Base-by-base conservation (phyloP, 2,888 invertebrate genomes). In the Prosapia bicincta region DNA sequence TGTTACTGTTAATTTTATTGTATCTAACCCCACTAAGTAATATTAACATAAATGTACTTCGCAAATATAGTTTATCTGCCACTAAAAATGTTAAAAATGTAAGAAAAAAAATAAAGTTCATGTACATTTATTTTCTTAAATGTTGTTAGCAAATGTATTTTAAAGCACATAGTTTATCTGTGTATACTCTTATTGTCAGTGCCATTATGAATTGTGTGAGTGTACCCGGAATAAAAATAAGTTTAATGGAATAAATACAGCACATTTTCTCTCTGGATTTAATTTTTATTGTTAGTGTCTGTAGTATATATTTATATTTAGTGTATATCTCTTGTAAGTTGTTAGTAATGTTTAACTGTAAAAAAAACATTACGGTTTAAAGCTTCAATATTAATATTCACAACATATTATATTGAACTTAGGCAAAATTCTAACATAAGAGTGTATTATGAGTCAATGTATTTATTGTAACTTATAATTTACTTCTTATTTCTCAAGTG, bases 401-500 rank as follows among this genome's bases (percentile, higher is more conserved):
- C 5, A 9, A 28, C 28, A 28, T 28, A 28, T 28, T 6, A 28
- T 28, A 13, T 38, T 13, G 38, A 38, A 7, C 38, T 38, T 38
- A 38, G 38, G 9, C 38, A 38, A 38, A 38, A 38, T 38, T 38
- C 3, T 38, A 38, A 38, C 13, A 6, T 38, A 38, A 38, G 38
- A 38, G 15, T 38, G 38, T 38, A 15, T 38, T 38, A 7, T 13
- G 38, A 38, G 10, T 38, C 38, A 9, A 15, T 38, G 38, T 38
- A 38, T 38, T 38, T 38, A 15, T 38, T 38, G 38, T 38, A 38
- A 38, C 15, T 38, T 38, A 38, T 38, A 38, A 38, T 38, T 38
- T 38, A 38, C 15, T 38, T 68, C 24, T 73, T 13, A 43, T 73
- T 73, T 73, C 72, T 73, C 72, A 73, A 73, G 72, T 73, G 72